A percentile compares a stretch with the other conserved stretches of the same genome.
phyloP scores from a whole-genome alignment of 2,797 vertebrate species.

The Chrosomus eos region DNA sequence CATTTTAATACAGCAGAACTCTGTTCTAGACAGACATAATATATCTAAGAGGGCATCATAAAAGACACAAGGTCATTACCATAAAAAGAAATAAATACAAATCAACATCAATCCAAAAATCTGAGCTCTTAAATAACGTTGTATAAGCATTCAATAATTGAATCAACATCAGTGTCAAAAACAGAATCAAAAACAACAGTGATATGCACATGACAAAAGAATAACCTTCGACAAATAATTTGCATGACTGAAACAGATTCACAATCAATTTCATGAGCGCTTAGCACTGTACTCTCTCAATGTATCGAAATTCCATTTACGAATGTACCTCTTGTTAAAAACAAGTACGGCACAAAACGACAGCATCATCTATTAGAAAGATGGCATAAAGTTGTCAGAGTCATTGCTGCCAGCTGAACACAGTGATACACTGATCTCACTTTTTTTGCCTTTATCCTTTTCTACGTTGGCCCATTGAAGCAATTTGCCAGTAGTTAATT shows the following conservation, averaged over 20 bases:
- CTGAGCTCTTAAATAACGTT: slow-evolving; percentile 72
- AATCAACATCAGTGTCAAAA: slow-evolving; percentile 65
- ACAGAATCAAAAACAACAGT: slow-evolving; percentile 23
- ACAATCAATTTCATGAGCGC: slow-evolving; percentile 43
- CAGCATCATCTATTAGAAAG: not conserved
- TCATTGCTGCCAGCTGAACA: not conserved
- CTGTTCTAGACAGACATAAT: slow-evolving; percentile 54
- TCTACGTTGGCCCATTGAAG: not conserved
- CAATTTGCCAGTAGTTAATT: not conserved
- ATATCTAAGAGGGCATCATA: slow-evolving; percentile 52
- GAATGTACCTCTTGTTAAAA: not conserved
- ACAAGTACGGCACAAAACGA: not conserved
- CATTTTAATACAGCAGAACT: slow-evolving; percentile 62
- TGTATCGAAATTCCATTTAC: not conserved
- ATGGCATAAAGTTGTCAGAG: not conserved
- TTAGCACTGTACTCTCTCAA: not conserved
- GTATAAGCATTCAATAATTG: slow-evolving; percentile 70
- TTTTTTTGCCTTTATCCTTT: not conserved
- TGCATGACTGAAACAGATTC: slow-evolving; percentile 39
- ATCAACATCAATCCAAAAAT: slow-evolving; percentile 73
- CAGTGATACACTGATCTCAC: slow-evolving; percentile 28
- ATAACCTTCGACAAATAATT: slow-evolving; percentile 16
- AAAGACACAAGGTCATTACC: slow-evolving; percentile 58
- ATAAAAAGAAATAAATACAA: slow-evolving; percentile 85
- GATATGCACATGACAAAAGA: slow-evolving; percentile 10